Evolutionary conservation across 2,113 vertebrate species (phyloP), one percentile per base, ranked within the genome.

Genomic region (Tyto alba): DNA sequence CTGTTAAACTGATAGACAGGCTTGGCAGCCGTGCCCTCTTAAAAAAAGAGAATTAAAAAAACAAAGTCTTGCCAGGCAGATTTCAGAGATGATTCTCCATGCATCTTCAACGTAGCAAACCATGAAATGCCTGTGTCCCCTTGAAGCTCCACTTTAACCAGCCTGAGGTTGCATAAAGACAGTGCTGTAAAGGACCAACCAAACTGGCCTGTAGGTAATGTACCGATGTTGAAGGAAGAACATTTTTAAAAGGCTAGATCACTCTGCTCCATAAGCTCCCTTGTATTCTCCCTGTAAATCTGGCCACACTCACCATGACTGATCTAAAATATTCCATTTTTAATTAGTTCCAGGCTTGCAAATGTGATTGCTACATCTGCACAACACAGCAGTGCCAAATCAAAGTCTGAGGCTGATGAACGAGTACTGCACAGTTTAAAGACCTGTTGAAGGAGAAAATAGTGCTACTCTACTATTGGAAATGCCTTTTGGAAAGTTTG

Each of bases 241-340:
- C 89, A 96, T 96, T 96, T 95, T 92, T 91, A 48, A 81, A 96
- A 89, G 68, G 45, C 87, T 94, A 93, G 85, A 87, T 97, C 95
- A 93, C 52, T 89, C 84, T 94, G 71, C 71, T 97, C 77, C 95
- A 95, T 97, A 90, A 90, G 96, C 74, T 92, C 64, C 43, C 97
- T 97, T 96, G 93, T 93, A 80, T 92, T 95, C 71, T 92, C 95
- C 96, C 94, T 96, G 95, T 96, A 96, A 97, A 98, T 96, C 97
- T 98, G 98, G 97, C 97, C 93, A 85, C 80, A 64, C 95, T 96
- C 97, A 96, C 90, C 96, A 95, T 97, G 96, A 94, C 97, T 98
- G 97, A 98, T 98, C 97, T 97, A 96, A 98, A 97, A 97, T 97
- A 98, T 98, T 98, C 98, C 97, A 98, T 96, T 96, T 98, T 98